Conservation (phyloP, 2,888 invertebrate genomes). For the Plagiodera versicolora region DNA sequence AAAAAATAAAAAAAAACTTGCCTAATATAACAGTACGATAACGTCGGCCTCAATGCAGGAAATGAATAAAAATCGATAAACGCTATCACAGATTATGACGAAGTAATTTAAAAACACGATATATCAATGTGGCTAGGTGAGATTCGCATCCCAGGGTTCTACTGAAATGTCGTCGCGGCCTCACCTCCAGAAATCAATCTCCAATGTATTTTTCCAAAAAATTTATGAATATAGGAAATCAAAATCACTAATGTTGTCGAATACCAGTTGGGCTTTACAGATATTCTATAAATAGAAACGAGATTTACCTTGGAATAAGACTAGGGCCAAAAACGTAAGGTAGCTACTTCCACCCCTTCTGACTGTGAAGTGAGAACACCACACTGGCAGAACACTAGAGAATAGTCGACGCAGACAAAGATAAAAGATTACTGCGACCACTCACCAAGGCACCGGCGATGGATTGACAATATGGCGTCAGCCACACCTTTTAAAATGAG, state of each 20-base stretch:
- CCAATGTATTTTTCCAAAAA: neutral
- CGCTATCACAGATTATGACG: neutral
- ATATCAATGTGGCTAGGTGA: neutral
- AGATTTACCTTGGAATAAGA: constrained; percentile 20
- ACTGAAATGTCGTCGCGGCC: neutral
- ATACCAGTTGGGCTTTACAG: neutral
- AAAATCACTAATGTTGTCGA: neutral
- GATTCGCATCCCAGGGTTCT: neutral
- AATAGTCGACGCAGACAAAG: constrained; percentile 23
- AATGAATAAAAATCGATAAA: neutral
- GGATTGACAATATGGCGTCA: constrained; percentile 53
- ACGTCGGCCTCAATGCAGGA: neutral
- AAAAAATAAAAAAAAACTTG: constrained; percentile 34
- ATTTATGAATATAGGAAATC: neutral
- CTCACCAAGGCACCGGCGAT: constrained; percentile 27
- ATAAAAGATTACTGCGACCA: constrained; percentile 26
- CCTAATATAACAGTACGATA: neutral
- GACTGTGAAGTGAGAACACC: constrained; percentile 39
- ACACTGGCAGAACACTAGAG: constrained; percentile 6
- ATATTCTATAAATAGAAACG: constrained; percentile 44
- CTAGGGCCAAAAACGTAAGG: constrained; percentile 24
- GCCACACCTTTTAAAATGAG: constrained; percentile 54
- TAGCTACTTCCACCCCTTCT: constrained; percentile 46
- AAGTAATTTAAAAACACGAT: neutral
- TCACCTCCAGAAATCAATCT: neutral